A percentile compares a stretch with the other conserved stretches of the same genome.
Evolutionary conservation across 2,888 invertebrate species (phyloP).

Genomic region (Agrotis segetum): DNA sequence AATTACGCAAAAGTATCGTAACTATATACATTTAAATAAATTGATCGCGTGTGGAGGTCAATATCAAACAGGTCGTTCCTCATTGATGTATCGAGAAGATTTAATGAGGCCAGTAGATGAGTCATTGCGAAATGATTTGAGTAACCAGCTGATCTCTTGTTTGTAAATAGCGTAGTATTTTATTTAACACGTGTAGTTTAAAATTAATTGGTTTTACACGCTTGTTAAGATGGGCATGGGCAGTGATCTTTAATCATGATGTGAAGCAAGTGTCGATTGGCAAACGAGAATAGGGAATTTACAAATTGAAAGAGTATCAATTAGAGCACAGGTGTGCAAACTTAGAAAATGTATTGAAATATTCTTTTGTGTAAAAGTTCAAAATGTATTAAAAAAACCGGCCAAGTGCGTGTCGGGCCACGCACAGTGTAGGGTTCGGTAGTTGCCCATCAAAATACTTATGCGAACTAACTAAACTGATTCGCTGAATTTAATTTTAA

Average conservation of each 20-base stretch:
- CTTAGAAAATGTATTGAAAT: not conserved
- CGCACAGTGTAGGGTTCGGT: no score
- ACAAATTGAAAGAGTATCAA: not conserved
- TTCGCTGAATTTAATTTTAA: no score
- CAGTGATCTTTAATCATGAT: not conserved
- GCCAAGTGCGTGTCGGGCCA: no score
- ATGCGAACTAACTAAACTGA: no score
- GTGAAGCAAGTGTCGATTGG: not conserved
- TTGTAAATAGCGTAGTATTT: slow-evolving; percentile 21
- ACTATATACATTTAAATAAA: slow-evolving; percentile 25
- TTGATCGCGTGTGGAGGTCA: slow-evolving; percentile 41
- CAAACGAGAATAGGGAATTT: not conserved
- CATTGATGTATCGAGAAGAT: slow-evolving; percentile 29
- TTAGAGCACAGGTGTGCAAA: not conserved
- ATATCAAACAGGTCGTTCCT: slow-evolving; percentile 15
- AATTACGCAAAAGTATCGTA: slow-evolving; percentile 31
- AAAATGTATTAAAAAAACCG: no score
- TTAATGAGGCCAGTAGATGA: slow-evolving; percentile 31
- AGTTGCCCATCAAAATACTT: no score
- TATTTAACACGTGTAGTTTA: not conserved
- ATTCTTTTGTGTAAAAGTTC: no score
- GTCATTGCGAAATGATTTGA: slow-evolving; percentile 28
- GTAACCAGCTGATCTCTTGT: slow-evolving; percentile 26
- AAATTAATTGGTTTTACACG: slow-evolving; percentile 13
- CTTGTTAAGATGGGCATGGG: not conserved